A percentile compares a stretch with the other conserved stretches of the same genome.
phyloP scores from a whole-genome alignment of 1,140 invertebrate species.

The Coenobita brevimanus region DNA sequence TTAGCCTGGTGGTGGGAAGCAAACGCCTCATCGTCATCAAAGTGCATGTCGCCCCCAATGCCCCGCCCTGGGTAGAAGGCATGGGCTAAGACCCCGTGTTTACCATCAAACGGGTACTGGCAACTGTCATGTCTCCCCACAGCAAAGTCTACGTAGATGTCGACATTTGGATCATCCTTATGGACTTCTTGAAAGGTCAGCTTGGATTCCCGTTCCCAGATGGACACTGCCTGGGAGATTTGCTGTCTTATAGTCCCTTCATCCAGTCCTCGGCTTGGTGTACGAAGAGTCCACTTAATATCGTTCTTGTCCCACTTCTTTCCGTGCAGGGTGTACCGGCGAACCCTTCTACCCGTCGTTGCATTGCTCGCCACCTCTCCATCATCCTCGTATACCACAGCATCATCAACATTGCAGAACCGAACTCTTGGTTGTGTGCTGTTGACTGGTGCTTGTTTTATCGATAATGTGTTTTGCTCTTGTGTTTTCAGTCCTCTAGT shows the following conservation, averaged over 20 bases:
- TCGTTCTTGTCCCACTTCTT: slow-evolving; percentile 27
- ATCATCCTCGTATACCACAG: not conserved
- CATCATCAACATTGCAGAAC: not conserved
- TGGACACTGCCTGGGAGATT: not conserved
- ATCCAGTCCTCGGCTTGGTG: not conserved
- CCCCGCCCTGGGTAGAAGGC: slow-evolving; percentile 74
- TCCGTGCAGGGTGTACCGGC: slow-evolving; percentile 18
- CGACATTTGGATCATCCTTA: slow-evolving; percentile 24
- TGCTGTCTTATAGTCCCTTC: slow-evolving; percentile 32
- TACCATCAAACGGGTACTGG: slow-evolving; percentile 73
- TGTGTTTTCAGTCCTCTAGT: too few species aligned
- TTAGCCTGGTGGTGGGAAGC: slow-evolving; percentile 65
- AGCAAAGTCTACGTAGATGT: slow-evolving; percentile 65
- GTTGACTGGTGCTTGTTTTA: not conserved
- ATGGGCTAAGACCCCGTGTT: slow-evolving; percentile 73
- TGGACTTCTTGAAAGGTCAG: slow-evolving; percentile 31
- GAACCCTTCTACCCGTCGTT: not conserved
- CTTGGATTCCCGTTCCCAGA: slow-evolving; percentile 14
- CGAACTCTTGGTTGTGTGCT: not conserved
- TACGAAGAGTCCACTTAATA: slow-evolving; percentile 29
- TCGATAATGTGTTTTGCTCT: too few species aligned
- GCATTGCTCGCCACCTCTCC: not conserved
- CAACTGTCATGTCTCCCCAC: slow-evolving; percentile 87
- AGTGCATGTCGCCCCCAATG: slow-evolving; percentile 76
- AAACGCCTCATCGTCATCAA: slow-evolving; percentile 77